Evolutionary conservation across 2,797 vertebrate genomes (phyloP), one percentile per base, ranked within the genome.

Genomic region (Zalophus californianus): DNA sequence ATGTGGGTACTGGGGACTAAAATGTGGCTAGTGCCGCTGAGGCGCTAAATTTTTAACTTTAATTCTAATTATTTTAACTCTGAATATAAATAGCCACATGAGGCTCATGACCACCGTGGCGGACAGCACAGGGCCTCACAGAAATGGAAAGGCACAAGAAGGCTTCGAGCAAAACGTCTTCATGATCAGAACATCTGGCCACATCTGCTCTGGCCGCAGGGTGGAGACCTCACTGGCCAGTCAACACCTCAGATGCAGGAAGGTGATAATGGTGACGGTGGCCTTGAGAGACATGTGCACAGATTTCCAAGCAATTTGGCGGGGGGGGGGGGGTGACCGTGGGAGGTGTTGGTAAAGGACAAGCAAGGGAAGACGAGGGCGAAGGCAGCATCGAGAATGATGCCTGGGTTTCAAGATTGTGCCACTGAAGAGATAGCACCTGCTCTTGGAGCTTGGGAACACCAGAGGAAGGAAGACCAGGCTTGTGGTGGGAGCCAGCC

Each of bases 1-100:
- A 21, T 2, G 16, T 20, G 15, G 32, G 13, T 11, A 29, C 23
- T 0, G 0, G 10, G 21, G 12, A 2, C 44, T 25, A 5, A 48
- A 27, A 54, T 0, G 8, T 27, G 44, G 29, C 23, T 4, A 27
- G 13, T 3, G 27, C n/a, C 44, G 1, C 48, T 11, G 4, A 82
- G 29, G 35, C 29, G 8, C 23, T 27, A 13, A 66, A 38, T 23
- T 66, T 86, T 35, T 11, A 15, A 56, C 25, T 35, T 44, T 41
- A 20, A 56, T 10, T 79, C 54, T 58, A 5, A 70, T 25, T 25
- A n/a, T 75, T 54, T 48, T 58, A 60, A 58, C 70, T 62, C 27
- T 8, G 52, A 77, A 62, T 18, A 23, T 41, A 41, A 50, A 20
- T 1, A 70, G 68, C 2, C 32, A 23, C 1, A 20, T 20, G 58